Percentiles rank a stretch among this genome's conserved stretches.
These are phyloP conservation scores for Gisinianus flammeolus DNA, from an alignment of 2,888 invertebrate genomes.

Conservation along the genomic window DNA sequence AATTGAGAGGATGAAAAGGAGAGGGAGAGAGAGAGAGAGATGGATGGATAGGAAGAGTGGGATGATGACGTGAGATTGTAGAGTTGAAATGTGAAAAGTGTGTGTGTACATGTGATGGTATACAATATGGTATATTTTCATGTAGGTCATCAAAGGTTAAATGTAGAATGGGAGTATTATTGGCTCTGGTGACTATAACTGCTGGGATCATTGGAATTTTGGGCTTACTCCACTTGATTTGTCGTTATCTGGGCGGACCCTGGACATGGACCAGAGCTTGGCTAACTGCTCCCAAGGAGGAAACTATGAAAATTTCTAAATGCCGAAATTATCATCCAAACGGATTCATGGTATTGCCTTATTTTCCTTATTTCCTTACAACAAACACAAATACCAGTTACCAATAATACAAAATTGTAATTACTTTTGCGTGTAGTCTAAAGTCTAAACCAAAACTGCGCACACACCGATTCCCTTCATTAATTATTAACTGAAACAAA, in stretches of 20 bases:
- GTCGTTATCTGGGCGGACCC: slow-evolving; percentile 62
- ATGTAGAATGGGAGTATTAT: slow-evolving; percentile 62
- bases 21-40: not conserved
- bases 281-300: slow-evolving; percentile 66
- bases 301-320: slow-evolving; percentile 66
- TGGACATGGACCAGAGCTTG: slow-evolving; percentile 65
- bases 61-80: not conserved
- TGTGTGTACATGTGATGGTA: not conserved
- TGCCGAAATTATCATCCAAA: slow-evolving; percentile 70
- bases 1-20: not conserved
- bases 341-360: slow-evolving; percentile 70
- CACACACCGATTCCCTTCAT: not conserved
- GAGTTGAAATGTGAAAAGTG: not conserved
- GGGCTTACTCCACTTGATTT: slow-evolving; percentile 63
- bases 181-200: slow-evolving; percentile 61
- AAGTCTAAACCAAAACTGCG: not conserved
- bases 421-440: not conserved
- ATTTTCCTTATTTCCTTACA: not conserved
- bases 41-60: not conserved
- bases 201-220: slow-evolving; percentile 61
- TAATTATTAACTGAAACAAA: not conserved
- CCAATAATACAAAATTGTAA: not conserved
- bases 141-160: not conserved
- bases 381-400: not conserved
- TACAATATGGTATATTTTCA: too few species aligned